phyloP scores from a whole-genome alignment of 2,797 vertebrate species.

The Pseudocheirus occidentalis region DNA sequence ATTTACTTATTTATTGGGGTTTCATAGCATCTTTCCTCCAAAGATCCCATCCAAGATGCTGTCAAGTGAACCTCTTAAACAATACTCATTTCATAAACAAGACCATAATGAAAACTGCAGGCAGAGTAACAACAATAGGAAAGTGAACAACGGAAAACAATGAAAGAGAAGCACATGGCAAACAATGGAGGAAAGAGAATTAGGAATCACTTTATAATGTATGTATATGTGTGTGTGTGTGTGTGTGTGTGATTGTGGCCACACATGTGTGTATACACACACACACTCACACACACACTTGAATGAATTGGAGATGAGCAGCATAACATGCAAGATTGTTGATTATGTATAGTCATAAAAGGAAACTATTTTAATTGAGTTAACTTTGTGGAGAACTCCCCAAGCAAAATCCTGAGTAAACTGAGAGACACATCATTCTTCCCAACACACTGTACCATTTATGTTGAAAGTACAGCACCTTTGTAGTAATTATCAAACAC shows the following conservation, averaged over 20 bases:
- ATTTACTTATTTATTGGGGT: constrained; percentile 1
- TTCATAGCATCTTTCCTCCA: background rate
- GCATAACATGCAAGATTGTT: constrained; percentile 16
- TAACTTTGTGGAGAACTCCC: constrained; percentile 55
- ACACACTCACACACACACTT: background rate
- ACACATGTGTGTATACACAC: too few relatives aligned
- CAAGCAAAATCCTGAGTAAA: constrained; percentile 51
- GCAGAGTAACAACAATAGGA: background rate
- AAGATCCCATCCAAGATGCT: background rate
- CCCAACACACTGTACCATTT: background rate
- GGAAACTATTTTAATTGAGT: constrained; percentile 58
- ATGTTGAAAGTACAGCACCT: constrained; percentile 35
- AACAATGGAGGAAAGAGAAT: background rate
- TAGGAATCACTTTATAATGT: background rate
- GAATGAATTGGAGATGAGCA: constrained; percentile 1
- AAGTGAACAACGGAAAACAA: background rate
- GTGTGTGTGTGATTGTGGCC: too few relatives aligned
- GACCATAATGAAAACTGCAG: background rate
- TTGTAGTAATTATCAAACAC: constrained; percentile 51
- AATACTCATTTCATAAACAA: background rate
- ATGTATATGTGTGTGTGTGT: background rate
- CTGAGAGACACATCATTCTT: background rate
- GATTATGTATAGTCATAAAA: constrained; percentile 47
- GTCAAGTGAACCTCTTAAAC: background rate
- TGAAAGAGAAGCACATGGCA: background rate